Percentiles rank a stretch among this genome's conserved stretches.
These are phyloP conservation scores for Glyphotaelius pellucidus DNA, from an alignment of 2,888 invertebrate species.

Conservation along the genomic window DNA sequence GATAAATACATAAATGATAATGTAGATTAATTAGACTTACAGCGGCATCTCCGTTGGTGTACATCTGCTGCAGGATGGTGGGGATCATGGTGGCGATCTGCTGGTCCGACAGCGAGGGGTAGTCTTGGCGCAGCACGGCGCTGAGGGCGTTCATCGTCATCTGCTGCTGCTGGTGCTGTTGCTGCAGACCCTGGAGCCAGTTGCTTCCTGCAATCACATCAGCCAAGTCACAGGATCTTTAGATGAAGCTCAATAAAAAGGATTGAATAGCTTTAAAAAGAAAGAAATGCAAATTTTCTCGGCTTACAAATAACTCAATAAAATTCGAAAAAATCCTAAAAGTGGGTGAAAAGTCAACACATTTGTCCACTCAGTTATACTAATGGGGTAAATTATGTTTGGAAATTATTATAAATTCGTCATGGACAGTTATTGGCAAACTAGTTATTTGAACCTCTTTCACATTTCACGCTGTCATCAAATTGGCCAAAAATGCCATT, in stretches of 20 bases:
- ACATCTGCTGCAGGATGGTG: slow-evolving; percentile 78
- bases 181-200: slow-evolving; percentile 66
- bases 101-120: slow-evolving; percentile 79
- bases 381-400: no score
- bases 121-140: slow-evolving; percentile 79
- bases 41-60: slow-evolving; percentile 77
- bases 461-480: no score
- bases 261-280: background rate
- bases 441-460: no score
- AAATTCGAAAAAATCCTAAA: no score
- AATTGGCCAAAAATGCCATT: no score
- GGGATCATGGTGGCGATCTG: slow-evolving; percentile 81
- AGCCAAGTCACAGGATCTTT: background rate
- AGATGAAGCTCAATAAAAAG: slow-evolving; percentile 16
- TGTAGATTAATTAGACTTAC: slow-evolving; percentile 68
- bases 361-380: no score
- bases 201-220: slow-evolving; percentile 50
- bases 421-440: no score
- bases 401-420: no score
- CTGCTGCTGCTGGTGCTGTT: slow-evolving; percentile 73
- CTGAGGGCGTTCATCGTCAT: slow-evolving; percentile 74
- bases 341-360: no score
- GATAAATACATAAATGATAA: background rate
- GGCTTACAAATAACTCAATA: no score
- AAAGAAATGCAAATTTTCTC: no score